Evolutionary conservation across 2,113 vertebrate species (phyloP), one percentile per base, ranked within the genome.

Genomic region (Pterocles orientalis): DNA sequence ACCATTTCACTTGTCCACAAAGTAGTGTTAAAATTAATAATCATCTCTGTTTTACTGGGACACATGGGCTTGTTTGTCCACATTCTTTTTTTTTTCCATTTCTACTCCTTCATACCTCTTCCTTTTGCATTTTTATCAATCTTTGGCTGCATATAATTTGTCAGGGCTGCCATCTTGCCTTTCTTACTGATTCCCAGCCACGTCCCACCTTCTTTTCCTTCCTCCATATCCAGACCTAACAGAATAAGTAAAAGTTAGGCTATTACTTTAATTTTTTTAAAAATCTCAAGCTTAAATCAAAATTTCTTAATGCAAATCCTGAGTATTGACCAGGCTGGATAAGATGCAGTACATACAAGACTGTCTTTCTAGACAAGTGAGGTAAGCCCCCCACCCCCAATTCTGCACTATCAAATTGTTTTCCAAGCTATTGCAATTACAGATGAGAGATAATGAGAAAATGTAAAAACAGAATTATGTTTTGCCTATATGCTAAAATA

Each of bases 121-220:
- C 99, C 99, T 81, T 98, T 98, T 73, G 98, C 98, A 7, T 99
- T 98, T 31, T 94, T 97, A 88, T 99, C 98, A 51, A 83, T 96
- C 60, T 56, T 95, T 2, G 98, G 98, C 71, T 99, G 99, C 98
- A 99, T 95, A 84, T 99, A 99, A 97, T 99, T 99, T 81, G 99
- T 99, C 93, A 99, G 98, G 2, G 98, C 98, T 6, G 99, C 98
- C 95, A 99, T 97, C 95, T 99, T 99, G 56, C 99, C 99, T 62
- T 98, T 97, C 34, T 98, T 99, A 97, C 86, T 99, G 97, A 99
- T 98, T 57, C 99, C 99, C 88, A 99, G 98, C 99, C 99, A 99
- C 0, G 99, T 99, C 10, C 99, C 99, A 41, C 99, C 99, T 98
- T 99, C 99, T 94, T 98, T 99, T 31, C 99, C 99, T 92, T 98